Evolutionary conservation across 1,140 invertebrate genomes (phyloP).

Genomic region (Polypedilum pembai): DNA sequence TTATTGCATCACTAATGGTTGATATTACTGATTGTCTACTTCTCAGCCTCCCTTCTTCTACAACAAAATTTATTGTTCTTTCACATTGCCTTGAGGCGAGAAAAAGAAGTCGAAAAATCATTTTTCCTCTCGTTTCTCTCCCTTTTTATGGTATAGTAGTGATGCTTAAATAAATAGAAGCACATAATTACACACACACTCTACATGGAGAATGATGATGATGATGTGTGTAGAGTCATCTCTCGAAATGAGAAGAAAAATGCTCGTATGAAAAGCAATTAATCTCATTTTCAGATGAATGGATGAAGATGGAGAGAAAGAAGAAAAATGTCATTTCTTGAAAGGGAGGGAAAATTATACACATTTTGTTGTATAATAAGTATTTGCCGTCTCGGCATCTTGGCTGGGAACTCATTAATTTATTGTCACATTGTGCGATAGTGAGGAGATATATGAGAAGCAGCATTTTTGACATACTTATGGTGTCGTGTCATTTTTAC

Average conservation of each 20-base stretch:
- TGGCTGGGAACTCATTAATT: neutral
- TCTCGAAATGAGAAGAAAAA: neutral
- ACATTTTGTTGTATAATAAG: neutral
- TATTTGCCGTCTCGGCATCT: neutral
- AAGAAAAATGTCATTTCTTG: constrained; percentile 5
- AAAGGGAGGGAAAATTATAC: neutral
- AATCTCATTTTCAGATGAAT: neutral
- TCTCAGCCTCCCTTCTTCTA: neutral
- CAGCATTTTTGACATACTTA: neutral
- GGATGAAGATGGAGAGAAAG: neutral
- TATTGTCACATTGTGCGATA: constrained; percentile 1
- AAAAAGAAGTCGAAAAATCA: neutral
- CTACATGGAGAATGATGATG: neutral
- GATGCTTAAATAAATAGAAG: constrained; percentile 18
- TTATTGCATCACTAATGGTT: too few species aligned
- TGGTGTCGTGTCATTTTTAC: neutral
- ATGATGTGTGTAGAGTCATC: neutral
- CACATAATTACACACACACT: constrained; percentile 11
- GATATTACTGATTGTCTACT: too few species aligned
- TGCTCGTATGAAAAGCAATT: constrained; percentile 12
- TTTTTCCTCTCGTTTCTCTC: neutral
- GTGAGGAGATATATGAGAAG: neutral
- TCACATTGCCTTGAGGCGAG: neutral
- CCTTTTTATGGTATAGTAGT: neutral
- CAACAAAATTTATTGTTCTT: constrained; percentile 6